phyloP scores from a whole-genome alignment of 2,113 vertebrate species.

The Empidonax traillii region DNA sequence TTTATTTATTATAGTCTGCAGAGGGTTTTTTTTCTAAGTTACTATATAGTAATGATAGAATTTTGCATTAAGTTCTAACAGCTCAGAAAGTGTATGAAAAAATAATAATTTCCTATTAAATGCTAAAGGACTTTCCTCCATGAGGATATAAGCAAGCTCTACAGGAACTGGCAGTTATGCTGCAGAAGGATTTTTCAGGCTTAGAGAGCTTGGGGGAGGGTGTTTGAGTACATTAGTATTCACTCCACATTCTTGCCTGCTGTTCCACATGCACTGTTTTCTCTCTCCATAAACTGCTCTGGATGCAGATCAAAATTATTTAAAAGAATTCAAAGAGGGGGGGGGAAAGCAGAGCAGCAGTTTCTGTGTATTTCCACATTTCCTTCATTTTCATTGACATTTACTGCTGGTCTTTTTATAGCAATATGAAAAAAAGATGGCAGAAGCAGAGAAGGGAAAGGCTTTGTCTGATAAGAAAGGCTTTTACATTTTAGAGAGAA shows the following conservation, averaged over 20 bases:
- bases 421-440: conserved; percentile 26
- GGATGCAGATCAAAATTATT: conserved; percentile 51
- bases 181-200: conserved; percentile 48
- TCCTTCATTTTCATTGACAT: conserved; percentile 35
- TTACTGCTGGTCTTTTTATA: conserved; percentile 44
- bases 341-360: background rate
- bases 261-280: conserved; percentile 47
- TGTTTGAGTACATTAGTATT: conserved; percentile 40
- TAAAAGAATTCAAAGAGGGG: background rate
- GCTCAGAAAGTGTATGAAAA: background rate
- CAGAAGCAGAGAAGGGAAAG: background rate
- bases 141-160: conserved; percentile 2
- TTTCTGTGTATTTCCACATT: conserved; percentile 25
- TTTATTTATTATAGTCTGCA: background rate
- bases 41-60: background rate
- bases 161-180: background rate
- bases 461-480: conserved; percentile 1
- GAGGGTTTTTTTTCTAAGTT: background rate
- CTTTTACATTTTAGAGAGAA: conserved; percentile 17
- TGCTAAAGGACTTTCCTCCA: background rate
- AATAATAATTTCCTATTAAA: conserved; percentile 26
- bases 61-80: background rate
- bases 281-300: conserved; percentile 41
- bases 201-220: conserved; percentile 29
- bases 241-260: conserved; percentile 28